A percentile compares a stretch with the other conserved stretches of the same genome.
Conservation (phyloP, 2,113 vertebrate genomes). For the Ctenomys sociabilis region DNA sequence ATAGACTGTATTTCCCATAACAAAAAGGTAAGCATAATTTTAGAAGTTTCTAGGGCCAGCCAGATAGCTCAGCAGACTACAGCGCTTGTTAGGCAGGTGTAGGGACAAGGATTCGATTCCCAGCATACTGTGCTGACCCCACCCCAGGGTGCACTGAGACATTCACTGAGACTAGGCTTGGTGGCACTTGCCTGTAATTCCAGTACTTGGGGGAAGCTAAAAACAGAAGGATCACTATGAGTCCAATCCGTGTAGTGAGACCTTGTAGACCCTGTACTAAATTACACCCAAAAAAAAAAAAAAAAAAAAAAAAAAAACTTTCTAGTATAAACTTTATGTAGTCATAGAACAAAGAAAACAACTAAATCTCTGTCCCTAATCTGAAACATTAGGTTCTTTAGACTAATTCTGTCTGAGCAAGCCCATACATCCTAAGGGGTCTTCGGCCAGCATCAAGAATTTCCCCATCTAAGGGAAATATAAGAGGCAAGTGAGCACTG, state of each 20-base stretch:
- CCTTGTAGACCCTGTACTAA: too few relatives aligned
- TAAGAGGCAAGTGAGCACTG: neutral
- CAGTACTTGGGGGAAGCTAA: too few relatives aligned
- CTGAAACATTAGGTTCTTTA: neutral
- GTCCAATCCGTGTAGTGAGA: too few relatives aligned
- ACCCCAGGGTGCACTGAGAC: too few relatives aligned
- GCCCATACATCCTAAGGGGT: neutral
- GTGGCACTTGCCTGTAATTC: too few relatives aligned
- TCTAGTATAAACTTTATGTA: neutral
- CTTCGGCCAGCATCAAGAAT: neutral
- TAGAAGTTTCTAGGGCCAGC: neutral
- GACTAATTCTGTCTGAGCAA: neutral
- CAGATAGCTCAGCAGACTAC: too few relatives aligned
- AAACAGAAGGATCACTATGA: too few relatives aligned
- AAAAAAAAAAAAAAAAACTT: neutral
- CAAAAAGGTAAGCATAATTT: neutral
- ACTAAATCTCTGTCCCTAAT: neutral
- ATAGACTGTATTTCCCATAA: neutral
- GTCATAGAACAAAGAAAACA: neutral
- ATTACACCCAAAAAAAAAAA: too few relatives aligned
- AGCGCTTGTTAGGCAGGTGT: too few relatives aligned
- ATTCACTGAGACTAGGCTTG: too few relatives aligned
- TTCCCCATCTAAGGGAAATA: neutral
- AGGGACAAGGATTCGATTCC: too few relatives aligned
- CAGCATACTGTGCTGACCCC: too few relatives aligned